phyloP scores from a whole-genome alignment of 2,888 invertebrate species.

The Bimastos eiseni region DNA sequence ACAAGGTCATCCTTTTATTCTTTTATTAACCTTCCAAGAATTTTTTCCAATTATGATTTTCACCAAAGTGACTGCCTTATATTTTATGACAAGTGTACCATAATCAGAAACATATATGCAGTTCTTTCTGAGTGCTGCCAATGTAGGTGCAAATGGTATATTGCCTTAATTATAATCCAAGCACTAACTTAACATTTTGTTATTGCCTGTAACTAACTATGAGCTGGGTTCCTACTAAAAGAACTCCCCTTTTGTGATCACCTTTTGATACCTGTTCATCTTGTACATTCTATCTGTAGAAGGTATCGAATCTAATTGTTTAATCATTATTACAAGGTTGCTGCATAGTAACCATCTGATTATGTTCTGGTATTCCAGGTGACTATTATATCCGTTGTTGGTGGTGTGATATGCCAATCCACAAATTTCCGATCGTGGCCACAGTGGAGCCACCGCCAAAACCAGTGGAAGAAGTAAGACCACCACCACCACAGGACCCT shows the following conservation, averaged over 20 bases:
- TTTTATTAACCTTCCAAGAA: not conserved
- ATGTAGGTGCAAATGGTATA: too few species aligned
- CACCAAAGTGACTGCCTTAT: not conserved
- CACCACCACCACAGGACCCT: not conserved
- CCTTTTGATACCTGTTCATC: too few species aligned
- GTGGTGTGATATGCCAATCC: constrained; percentile 76
- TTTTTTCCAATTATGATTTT: not conserved
- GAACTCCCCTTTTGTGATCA: too few species aligned
- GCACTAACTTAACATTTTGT: too few species aligned
- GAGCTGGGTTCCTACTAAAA: too few species aligned
- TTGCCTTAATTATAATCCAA: too few species aligned
- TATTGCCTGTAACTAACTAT: too few species aligned
- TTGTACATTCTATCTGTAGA: too few species aligned
- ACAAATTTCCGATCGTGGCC: constrained; percentile 73
- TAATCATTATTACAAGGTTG: not conserved
- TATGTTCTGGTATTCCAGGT: constrained; percentile 64
- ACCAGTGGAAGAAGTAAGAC: not conserved
- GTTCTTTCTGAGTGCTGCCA: not conserved
- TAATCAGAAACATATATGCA: not conserved
- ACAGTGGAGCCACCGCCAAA: constrained; percentile 37
- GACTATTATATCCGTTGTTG: constrained; percentile 77
- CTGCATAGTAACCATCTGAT: too few species aligned
- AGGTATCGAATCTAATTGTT: not conserved
- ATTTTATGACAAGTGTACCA: not conserved
- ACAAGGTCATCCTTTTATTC: not conserved